Evolutionary conservation across 2,888 invertebrate species (phyloP).

Genomic region (Ectemnius cavifrons): DNA sequence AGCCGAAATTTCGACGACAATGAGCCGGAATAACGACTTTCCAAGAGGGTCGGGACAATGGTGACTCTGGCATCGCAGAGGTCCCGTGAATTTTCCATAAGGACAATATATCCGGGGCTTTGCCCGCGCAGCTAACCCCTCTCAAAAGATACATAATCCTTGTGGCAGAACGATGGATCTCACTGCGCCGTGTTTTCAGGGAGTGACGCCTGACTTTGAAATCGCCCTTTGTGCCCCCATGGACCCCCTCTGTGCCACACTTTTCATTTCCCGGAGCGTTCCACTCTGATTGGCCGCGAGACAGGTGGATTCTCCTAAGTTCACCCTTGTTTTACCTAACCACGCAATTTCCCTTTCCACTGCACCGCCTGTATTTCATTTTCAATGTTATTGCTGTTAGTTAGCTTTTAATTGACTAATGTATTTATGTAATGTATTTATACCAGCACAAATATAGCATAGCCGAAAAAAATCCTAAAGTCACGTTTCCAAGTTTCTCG

Average conservation of each 20-base stretch:
- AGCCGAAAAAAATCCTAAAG: too few species aligned
- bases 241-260: background rate
- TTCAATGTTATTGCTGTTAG: too few species aligned
- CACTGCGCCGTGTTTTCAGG: conserved; percentile 24
- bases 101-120: conserved; percentile 14
- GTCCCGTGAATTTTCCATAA: conserved; percentile 39
- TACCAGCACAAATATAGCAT: too few species aligned
- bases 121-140: background rate
- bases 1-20: conserved; percentile 44
- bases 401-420: too few species aligned
- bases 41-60: conserved; percentile 38
- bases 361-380: too few species aligned
- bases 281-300: background rate
- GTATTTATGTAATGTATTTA: too few species aligned
- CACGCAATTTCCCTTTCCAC: too few species aligned
- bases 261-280: background rate
- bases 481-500: too few species aligned
- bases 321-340: too few species aligned
- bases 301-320: conserved; percentile 20
- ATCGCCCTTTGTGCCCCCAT: conserved; percentile 19
- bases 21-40: conserved; percentile 48
- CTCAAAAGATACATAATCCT: conserved; percentile 37
- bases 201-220: conserved; percentile 24
- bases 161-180: conserved; percentile 25
- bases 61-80: conserved; percentile 12